Conservation (phyloP, 2,797 vertebrate species). For the Spheniscus humboldti region DNA sequence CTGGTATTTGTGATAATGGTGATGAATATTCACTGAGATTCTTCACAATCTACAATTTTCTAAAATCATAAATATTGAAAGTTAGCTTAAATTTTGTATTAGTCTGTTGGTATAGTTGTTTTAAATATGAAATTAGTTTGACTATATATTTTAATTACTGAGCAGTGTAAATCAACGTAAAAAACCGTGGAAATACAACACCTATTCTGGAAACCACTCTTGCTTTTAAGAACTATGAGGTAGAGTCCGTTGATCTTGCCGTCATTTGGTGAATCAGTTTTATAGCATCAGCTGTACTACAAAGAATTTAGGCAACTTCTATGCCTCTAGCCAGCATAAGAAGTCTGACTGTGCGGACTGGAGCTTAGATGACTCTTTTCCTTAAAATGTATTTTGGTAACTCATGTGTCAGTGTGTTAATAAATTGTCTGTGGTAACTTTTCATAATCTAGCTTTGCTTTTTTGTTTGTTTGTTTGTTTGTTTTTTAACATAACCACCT, state of each 20-base stretch:
- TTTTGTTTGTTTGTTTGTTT: too few relatives aligned
- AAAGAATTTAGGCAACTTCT: background rate
- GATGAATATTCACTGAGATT: background rate
- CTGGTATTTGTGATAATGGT: background rate
- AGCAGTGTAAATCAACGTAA: background rate
- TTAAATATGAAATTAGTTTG: background rate
- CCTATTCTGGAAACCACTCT: background rate
- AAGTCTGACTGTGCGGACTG: background rate
- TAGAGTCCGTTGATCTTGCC: background rate
- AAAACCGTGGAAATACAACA: background rate
- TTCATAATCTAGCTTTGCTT: background rate
- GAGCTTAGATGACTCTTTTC: background rate
- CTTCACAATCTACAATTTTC: background rate
- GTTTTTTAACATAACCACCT: background rate
- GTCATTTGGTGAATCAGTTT: background rate
- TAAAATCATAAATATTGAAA: background rate
- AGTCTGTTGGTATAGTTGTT: background rate
- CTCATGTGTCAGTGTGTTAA: background rate
- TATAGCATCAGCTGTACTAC: background rate
- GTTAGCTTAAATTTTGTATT: background rate
- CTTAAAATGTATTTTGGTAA: background rate
- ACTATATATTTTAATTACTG: background rate
- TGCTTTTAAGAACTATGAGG: background rate
- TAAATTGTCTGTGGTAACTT: fast-evolving
- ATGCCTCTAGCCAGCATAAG: background rate